Conservation (phyloP, 1,140 invertebrate species). For the Pararge aegeria region DNA sequence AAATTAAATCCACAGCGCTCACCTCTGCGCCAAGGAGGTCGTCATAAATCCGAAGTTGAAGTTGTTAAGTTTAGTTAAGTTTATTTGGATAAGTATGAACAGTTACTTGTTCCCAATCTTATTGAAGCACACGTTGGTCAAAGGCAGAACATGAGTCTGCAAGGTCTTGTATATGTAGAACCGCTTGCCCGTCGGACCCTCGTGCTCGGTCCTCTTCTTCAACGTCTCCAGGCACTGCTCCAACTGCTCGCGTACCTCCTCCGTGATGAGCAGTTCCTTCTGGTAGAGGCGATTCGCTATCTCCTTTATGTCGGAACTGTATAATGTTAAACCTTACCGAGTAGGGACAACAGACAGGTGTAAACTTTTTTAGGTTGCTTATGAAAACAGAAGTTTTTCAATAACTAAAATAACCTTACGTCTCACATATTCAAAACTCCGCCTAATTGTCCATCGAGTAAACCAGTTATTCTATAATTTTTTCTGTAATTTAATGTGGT, state of each 20-base stretch:
- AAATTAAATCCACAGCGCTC: too few species aligned
- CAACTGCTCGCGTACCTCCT: conserved; percentile 56
- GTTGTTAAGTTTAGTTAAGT: too few species aligned
- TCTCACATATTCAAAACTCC: too few species aligned
- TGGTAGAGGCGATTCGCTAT: conserved; percentile 76
- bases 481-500: too few species aligned
- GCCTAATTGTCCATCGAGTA: too few species aligned
- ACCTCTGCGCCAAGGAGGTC: too few species aligned
- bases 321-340: conserved; percentile 11
- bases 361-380: too few species aligned
- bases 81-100: too few species aligned
- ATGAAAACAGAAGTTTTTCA: too few species aligned
- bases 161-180: conserved; percentile 86
- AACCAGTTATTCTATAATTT: too few species aligned
- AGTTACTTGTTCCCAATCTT: conserved; percentile 83
- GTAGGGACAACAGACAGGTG: neutral
- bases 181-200: conserved; percentile 80
- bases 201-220: conserved; percentile 80
- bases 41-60: too few species aligned
- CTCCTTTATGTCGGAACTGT: conserved; percentile 80
- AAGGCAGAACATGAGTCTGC: conserved; percentile 86
- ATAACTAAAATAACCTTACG: too few species aligned
- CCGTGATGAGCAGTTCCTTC: conserved; percentile 79
- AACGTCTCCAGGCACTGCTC: conserved; percentile 72
- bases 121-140: conserved; percentile 89